Base-by-base conservation (phyloP, 1,140 invertebrate genomes). In the Drosophila ogumai region DNA sequence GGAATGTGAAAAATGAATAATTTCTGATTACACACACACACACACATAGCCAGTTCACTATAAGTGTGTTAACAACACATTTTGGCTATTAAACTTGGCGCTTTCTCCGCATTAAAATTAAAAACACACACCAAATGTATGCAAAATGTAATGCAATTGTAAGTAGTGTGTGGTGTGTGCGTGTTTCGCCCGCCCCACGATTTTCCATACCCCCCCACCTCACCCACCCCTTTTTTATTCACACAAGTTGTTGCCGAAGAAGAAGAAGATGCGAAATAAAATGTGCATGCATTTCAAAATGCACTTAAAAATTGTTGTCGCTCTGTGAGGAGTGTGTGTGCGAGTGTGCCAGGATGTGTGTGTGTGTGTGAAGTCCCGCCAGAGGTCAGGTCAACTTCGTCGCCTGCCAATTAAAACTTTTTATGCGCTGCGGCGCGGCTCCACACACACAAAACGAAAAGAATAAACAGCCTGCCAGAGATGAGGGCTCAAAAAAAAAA, bases 391-490 rank as follows among this genome's bases (percentile, higher is more conserved):
- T 87, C 82, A 87, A 86, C 82, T 87, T 87, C 77, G 84, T 88
- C 84, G 84, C 76, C 85, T 87, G 84, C 85, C 84, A 87, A 87
- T 87, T 87, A 87, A 87, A 87, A 87, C 65, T 87, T 87, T 87
- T 80, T 88, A 84, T 87, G 76, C 80, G 80, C 80, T 87, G 72
- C 84, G 85, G 75, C 75, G 75, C 75, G 66, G 55, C 74, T 54
- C 31, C 57, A 61, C 60, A 61, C 59, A 60, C 60, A 60, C 71
- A 55, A 47, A 68, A 41, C 25, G 61, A 66, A 13, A 41, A 41
- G 40, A 15, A 40, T 13, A 57, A 46, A 46, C 49, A 34, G 49
- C 31, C 32, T 43, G 28, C 25, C 41, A 55, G 65, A 34, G 38
- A 68, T 69, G 66, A n/a, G 31, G 54, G 31, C 12, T 22, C 15